Evolutionary conservation across 2,113 vertebrate species (phyloP).

Genomic region (Kryptolebias marmoratus): DNA sequence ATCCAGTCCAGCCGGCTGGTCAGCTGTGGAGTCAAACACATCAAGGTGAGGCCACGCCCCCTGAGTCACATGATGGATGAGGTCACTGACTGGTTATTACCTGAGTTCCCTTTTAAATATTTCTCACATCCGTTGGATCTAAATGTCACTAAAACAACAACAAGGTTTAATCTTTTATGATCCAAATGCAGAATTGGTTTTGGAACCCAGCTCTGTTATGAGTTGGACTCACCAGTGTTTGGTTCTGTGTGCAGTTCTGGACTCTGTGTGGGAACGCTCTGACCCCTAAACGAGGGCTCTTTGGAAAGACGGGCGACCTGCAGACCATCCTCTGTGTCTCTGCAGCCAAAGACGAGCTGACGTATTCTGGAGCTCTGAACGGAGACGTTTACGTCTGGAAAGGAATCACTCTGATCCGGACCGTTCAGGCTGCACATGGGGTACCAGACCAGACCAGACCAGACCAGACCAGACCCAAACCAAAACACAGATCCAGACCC

Average conservation of each 20-base stretch:
- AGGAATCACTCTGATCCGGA: constrained; percentile 87
- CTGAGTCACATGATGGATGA: background rate
- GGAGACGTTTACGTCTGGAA: constrained; percentile 98
- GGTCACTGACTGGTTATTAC: background rate
- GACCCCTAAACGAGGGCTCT: constrained; percentile 94
- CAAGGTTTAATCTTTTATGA: no score
- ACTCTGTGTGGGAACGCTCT: constrained; percentile 93
- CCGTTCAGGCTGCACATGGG: constrained; percentile 93
- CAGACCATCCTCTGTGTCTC: constrained; percentile 97
- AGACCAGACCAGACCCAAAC: background rate
- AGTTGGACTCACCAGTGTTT: background rate
- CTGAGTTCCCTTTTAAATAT: background rate
- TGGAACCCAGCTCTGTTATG: no score
- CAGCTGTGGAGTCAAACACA: constrained; percentile 98
- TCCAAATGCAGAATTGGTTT: no score
- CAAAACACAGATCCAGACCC: background rate
- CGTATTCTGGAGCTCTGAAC: constrained; percentile 95
- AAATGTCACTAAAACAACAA: no score
- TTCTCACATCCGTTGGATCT: no score
- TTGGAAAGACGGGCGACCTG: constrained; percentile 95
- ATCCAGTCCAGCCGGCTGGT: constrained; percentile 89
- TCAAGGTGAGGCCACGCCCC: constrained; percentile 85
- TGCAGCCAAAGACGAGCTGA: constrained; percentile 92
- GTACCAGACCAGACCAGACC: constrained; percentile 65
- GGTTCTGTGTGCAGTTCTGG: constrained; percentile 87